Evolutionary conservation across 2,113 vertebrate species (phyloP).

Genomic region (Scopus umbretta): DNA sequence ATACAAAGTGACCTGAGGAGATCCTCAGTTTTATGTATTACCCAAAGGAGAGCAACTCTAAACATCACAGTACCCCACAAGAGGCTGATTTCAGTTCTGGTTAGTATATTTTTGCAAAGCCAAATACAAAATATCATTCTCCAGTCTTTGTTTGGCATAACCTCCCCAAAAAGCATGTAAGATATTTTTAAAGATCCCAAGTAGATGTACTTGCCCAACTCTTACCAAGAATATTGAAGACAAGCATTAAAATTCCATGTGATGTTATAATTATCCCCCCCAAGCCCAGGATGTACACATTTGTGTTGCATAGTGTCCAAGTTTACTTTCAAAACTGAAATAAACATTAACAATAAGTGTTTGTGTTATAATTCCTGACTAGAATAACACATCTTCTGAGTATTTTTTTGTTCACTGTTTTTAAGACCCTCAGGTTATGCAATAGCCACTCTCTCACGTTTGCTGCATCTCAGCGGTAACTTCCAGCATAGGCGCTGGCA

Average conservation of each 20-base stretch:
- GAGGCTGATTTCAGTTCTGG: neutral
- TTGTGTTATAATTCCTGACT: neutral
- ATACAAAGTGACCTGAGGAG: neutral
- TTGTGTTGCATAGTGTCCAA: neutral
- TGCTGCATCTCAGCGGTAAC: neutral
- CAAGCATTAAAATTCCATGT: neutral
- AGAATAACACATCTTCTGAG: neutral
- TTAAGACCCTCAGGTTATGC: neutral
- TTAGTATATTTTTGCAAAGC: neutral
- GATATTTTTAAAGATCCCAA: neutral
- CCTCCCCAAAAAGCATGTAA: accelerated
- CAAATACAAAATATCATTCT: neutral
- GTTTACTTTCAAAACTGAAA: neutral
- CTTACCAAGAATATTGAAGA: neutral
- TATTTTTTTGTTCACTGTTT: neutral
- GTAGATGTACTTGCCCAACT: neutral
- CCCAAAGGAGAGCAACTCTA: neutral
- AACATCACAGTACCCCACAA: neutral
- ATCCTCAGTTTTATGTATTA: neutral
- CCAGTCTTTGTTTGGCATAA: neutral
- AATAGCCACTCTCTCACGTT: neutral
- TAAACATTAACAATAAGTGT: neutral
- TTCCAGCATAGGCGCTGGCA: neutral
- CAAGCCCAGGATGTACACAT: neutral
- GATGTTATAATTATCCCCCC: neutral